Evolutionary conservation across 1,140 invertebrate species (phyloP), one percentile per base, ranked within the genome.

Genomic region (Cryptotermes secundus): DNA sequence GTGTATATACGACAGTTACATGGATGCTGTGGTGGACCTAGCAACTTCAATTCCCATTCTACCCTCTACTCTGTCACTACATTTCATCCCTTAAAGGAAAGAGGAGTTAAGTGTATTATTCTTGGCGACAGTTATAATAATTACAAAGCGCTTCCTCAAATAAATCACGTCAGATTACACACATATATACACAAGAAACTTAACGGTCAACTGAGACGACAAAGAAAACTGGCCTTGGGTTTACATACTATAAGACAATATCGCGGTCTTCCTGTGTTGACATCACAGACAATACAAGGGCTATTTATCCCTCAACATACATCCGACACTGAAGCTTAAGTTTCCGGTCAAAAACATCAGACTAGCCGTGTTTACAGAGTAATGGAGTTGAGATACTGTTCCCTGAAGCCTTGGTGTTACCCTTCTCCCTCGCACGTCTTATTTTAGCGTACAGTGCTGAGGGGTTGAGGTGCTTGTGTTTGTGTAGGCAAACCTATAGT

Each of bases 311-410:
- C 59, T 72, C 59, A 26, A 31, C 59, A n/a, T n/a, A 59, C 45
- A 49, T 49, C 45, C 45, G 45, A 49, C 45, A 49, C 38, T 42
- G 38, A 42, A 49, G 45, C 45, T 49, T 49, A 19, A 49, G 45
- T 49, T 49, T 72, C 59, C 59, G 59, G 59, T 72, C 59, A 72
- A 72, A 72, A 72, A 72, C 59, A n/a, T 72, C 59, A 72, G 59
- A 72, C 59, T 72, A 31, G n/a, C 59, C 59, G n/a, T 72, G 59
- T 72, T 72, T 72, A 72, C 59, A 1, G 59, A 72, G 59, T 72
- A 72, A 72, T 72, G 59, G 59, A 31, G 59, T 72, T 72, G 59
- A 31, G 59, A 72, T n/a, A 31, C 0, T n/a, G 26, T 72, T 72
- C 59, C 59, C 59, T 31, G 59, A 72, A 72, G 59, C 59, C 26